These are phyloP conservation scores for Aporophyla nigra DNA, from an alignment of 2,888 invertebrate genomes.

Conservation along the genomic window DNA sequence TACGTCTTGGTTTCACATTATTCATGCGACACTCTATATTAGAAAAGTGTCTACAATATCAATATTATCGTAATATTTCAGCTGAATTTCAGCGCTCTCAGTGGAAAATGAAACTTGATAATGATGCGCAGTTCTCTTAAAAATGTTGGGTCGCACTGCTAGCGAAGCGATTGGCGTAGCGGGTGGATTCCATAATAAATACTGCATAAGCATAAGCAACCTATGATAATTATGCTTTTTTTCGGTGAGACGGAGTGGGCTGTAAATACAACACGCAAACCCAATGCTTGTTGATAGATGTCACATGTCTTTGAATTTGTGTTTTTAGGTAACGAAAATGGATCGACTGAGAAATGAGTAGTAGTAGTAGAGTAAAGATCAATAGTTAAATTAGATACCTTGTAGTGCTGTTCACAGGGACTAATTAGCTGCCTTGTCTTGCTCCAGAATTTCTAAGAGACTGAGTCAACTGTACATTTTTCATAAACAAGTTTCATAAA, in stretches of 20 bases:
- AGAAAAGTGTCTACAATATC: slow-evolving; percentile 29
- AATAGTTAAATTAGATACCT: not conserved
- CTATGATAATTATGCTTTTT: too few relatives aligned
- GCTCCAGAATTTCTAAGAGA: slow-evolving; percentile 24
- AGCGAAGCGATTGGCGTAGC: slow-evolving; percentile 19
- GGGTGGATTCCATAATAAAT: not conserved
- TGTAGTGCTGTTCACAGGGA: not conserved
- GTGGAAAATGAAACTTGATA: slow-evolving; percentile 53
- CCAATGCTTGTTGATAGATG: too few relatives aligned
- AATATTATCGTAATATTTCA: slow-evolving; percentile 41
- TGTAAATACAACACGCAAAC: too few relatives aligned
- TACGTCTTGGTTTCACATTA: not conserved
- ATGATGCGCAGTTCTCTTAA: slow-evolving; percentile 45
- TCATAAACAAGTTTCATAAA: not conserved
- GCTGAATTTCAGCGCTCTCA: slow-evolving; percentile 44
- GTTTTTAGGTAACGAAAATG: too few relatives aligned
- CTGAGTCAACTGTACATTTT: not conserved
- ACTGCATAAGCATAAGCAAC: too few relatives aligned
- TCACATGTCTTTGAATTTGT: too few relatives aligned
- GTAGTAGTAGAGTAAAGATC: not conserved
- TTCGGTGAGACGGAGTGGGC: too few relatives aligned
- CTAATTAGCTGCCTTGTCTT: slow-evolving; percentile 4
- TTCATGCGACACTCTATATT: slow-evolving; percentile 14
- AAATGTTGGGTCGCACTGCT: slow-evolving; percentile 16
- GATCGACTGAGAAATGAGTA: too few relatives aligned